Conservation (phyloP, 2,797 vertebrate genomes). For the Halcyon badia region DNA sequence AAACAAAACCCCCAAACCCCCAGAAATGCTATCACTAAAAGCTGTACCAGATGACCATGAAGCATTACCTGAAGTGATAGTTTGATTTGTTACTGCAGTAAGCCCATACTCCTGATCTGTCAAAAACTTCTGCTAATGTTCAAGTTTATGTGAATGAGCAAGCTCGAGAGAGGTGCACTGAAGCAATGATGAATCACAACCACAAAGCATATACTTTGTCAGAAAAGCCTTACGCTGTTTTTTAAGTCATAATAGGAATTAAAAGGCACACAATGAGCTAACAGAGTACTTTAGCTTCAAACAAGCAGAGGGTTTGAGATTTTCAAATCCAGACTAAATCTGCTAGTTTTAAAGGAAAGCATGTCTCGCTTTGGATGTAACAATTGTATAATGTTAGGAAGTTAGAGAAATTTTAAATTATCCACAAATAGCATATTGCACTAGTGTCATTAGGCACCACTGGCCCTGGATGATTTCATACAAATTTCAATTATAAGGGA, state of each 20-base stretch:
- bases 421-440: background rate
- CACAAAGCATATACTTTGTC: background rate
- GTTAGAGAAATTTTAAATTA: background rate
- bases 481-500: background rate
- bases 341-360: background rate
- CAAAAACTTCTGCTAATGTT: background rate
- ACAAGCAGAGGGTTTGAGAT: background rate
- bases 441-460: background rate
- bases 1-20: background rate
- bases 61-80: background rate
- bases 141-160: background rate
- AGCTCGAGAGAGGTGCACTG: background rate
- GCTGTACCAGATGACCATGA: background rate
- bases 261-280: background rate
- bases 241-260: background rate
- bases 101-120: background rate
- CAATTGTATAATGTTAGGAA: background rate
- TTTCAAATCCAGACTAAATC: background rate
- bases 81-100: background rate
- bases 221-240: background rate
- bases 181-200: background rate
- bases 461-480: background rate
- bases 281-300: constrained; percentile 4
- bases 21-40: background rate
- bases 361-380: background rate